Percentiles rank a stretch among this genome's conserved stretches.
These are phyloP conservation scores for Porphyrio hochstetteri DNA, from an alignment of 2,113 vertebrate species.

Conservation along the genomic window DNA sequence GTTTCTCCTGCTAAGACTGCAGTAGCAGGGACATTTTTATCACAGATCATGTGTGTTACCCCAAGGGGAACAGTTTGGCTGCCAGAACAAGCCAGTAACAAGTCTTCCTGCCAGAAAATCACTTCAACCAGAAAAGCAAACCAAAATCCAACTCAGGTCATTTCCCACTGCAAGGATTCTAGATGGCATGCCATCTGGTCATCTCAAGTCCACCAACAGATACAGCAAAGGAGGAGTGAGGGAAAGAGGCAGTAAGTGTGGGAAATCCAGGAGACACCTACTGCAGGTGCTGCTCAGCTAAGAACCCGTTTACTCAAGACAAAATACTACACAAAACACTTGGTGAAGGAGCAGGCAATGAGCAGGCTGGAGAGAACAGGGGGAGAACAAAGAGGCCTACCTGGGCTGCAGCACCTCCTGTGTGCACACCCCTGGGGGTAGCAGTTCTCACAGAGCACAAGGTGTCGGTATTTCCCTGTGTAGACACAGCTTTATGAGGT, in stretches of 20 bases:
- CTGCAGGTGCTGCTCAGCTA: not conserved
- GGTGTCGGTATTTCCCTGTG: fast-evolving
- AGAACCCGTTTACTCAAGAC: not conserved
- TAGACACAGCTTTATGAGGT: not conserved
- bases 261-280: not conserved
- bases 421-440: fast-evolving
- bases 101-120: not conserved
- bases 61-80: not conserved
- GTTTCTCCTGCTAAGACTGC: not conserved
- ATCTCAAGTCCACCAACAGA: not conserved
- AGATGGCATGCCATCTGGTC: not conserved
- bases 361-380: not conserved
- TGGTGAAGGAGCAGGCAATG: not conserved
- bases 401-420: not conserved
- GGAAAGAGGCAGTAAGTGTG: not conserved
- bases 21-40: not conserved
- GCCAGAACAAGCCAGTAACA: not conserved
- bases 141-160: not conserved
- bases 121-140: not conserved
- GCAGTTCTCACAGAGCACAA: not conserved
- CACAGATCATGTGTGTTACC: not conserved
- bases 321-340: not conserved
- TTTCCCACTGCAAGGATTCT: not conserved
- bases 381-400: not conserved
- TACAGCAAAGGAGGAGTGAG: not conserved